These are phyloP conservation scores for Phengaris arion DNA, from an alignment of 2,888 invertebrate genomes.

Conservation along the genomic window DNA sequence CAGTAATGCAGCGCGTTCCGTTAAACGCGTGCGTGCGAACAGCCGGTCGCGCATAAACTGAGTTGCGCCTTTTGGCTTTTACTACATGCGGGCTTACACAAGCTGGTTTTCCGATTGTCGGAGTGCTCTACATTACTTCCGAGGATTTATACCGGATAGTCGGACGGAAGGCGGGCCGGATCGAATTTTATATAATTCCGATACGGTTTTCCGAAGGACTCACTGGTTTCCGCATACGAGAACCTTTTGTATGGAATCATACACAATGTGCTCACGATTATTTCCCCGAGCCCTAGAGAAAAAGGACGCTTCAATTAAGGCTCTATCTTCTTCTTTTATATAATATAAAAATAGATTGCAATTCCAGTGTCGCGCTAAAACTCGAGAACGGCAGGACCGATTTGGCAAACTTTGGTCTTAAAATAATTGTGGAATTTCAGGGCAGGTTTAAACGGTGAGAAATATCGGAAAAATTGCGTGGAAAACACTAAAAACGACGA, in stretches of 20 bases:
- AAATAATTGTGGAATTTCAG: no score
- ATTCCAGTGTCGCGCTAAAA: no score
- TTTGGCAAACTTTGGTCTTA: no score
- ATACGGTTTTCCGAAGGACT: slow-evolving; percentile 32
- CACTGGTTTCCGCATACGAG: slow-evolving; percentile 24
- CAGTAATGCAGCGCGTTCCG: slow-evolving; percentile 50
- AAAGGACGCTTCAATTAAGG: no score
- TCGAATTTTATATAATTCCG: slow-evolving; percentile 39
- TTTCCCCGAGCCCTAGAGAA: no score
- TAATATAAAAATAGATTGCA: no score
- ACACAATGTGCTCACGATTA: no score
- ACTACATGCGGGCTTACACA: slow-evolving; percentile 54
- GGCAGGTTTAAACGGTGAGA: no score
- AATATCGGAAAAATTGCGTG: no score
- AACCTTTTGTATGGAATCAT: neutral
- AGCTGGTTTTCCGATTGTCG: slow-evolving; percentile 45
- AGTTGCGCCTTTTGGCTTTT: slow-evolving; percentile 59
- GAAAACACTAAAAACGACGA: no score
- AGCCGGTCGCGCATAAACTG: slow-evolving; percentile 67
- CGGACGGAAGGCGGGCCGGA: slow-evolving; percentile 48
- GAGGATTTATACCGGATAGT: slow-evolving; percentile 67
- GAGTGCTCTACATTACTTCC: slow-evolving; percentile 57
- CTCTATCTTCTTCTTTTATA: no score
- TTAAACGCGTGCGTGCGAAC: slow-evolving; percentile 55
- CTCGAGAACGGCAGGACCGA: no score